Conservation (phyloP, 1,140 invertebrate genomes). For the Leguminivora glycinivorella region DNA sequence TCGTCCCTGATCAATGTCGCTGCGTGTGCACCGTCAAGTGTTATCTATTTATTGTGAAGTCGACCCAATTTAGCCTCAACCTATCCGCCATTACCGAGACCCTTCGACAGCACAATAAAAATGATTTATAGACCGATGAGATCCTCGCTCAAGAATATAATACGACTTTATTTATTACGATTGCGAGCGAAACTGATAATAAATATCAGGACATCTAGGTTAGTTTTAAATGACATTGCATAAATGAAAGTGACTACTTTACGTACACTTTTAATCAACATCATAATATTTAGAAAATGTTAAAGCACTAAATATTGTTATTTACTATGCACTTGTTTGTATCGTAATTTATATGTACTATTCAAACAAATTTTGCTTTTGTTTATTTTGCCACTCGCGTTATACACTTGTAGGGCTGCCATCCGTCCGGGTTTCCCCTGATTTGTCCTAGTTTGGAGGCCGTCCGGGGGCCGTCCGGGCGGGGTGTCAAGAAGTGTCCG, state of each 20-base stretch:
- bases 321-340: too few relatives aligned
- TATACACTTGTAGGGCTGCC: too few relatives aligned
- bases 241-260: neutral
- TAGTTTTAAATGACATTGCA: slow-evolving; percentile 39
- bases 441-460: too few relatives aligned
- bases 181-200: slow-evolving; percentile 66
- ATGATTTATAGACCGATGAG: slow-evolving; percentile 71
- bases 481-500: too few relatives aligned
- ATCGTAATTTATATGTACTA: too few relatives aligned
- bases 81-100: slow-evolving; percentile 55
- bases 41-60: slow-evolving; percentile 64
- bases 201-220: slow-evolving; percentile 57
- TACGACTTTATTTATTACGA: slow-evolving; percentile 73
- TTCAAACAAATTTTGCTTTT: too few relatives aligned
- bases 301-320: too few relatives aligned
- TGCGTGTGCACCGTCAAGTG: slow-evolving; percentile 40
- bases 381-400: too few relatives aligned
- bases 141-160: slow-evolving; percentile 74
- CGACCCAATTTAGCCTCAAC: slow-evolving; percentile 68
- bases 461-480: too few relatives aligned
- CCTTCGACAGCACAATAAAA: slow-evolving; percentile 75
- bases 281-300: too few relatives aligned
- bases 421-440: too few relatives aligned
- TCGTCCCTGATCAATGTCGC: slow-evolving; percentile 36
- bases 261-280: too few relatives aligned